These are phyloP conservation scores for Heterotilapia buettikoferi DNA, from an alignment of 2,113 vertebrate genomes.

Conservation along the genomic window DNA sequence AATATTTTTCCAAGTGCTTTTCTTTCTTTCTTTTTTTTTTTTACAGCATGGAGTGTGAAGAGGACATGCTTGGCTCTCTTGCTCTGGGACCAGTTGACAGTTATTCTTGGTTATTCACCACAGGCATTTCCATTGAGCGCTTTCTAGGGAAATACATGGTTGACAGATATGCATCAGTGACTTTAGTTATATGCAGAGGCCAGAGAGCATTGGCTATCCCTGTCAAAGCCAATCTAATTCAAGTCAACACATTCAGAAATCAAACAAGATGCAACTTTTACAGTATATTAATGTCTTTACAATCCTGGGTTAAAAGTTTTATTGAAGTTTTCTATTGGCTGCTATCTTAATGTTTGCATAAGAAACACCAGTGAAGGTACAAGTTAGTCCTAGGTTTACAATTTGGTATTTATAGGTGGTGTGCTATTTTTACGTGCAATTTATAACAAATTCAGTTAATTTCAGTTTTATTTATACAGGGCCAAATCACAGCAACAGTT, in stretches of 20 bases:
- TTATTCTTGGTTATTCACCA: conserved; percentile 37
- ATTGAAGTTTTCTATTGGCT: not conserved
- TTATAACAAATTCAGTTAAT: not conserved
- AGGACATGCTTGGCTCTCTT: conserved; percentile 10
- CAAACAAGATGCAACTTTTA: not conserved
- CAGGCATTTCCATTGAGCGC: conserved; percentile 21
- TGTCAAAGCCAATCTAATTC: not conserved
- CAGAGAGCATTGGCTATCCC: conserved; percentile 6
- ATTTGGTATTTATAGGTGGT: not conserved
- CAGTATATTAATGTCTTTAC: not conserved
- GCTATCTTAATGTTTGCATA: not conserved
- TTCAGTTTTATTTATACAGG: not conserved
- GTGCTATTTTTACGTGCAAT: not conserved
- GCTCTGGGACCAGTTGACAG: conserved; percentile 52
- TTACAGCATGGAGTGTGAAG: conserved; percentile 1
- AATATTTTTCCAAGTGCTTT: not conserved
- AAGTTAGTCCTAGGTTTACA: not conserved
- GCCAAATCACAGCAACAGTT: not conserved
- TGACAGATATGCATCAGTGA: conserved; percentile 56
- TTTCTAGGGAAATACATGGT: conserved; percentile 34
- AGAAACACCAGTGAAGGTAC: not conserved
- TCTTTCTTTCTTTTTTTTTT: not conserved
- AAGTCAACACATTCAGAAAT: not conserved
- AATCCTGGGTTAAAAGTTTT: not conserved
- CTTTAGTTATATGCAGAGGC: conserved; percentile 47